These are phyloP conservation scores for Aporophyla nigra DNA, from an alignment of 2,888 invertebrate species.

Conservation along the genomic window DNA sequence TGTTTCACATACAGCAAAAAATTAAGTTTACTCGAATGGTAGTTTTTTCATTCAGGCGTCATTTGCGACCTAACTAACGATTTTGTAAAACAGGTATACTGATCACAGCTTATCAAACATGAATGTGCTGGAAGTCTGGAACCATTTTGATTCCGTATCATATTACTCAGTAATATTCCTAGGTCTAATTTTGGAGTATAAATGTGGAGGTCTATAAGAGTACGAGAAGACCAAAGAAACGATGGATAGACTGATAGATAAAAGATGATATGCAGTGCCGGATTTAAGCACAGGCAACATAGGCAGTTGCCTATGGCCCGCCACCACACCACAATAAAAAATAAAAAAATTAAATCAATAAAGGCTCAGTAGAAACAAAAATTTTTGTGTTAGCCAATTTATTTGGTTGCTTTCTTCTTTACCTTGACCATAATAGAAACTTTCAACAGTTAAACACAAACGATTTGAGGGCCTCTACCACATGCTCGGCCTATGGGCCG, in stretches of 20 bases:
- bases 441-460: too few species aligned
- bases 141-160: not conserved
- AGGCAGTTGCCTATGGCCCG: too few species aligned
- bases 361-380: too few species aligned
- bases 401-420: too few species aligned
- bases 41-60: not conserved
- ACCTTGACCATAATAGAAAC: too few species aligned
- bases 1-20: not conserved
- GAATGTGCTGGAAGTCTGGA: not conserved
- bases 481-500: too few species aligned
- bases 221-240: not conserved
- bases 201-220: not conserved
- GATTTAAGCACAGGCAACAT: too few species aligned
- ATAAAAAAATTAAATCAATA: too few species aligned
- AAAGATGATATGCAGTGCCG: too few species aligned
- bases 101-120: not conserved
- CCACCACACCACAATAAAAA: too few species aligned
- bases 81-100: not conserved
- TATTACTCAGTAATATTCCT: not conserved
- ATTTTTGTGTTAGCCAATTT: too few species aligned
- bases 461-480: too few species aligned
- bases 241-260: not conserved
- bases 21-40: not conserved
- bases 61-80: not conserved
- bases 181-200: not conserved